Percentiles rank a stretch among this genome's conserved stretches.
Evolutionary conservation across 2,888 invertebrate species (phyloP).

Genomic region (Lasioglossum figueresi): DNA sequence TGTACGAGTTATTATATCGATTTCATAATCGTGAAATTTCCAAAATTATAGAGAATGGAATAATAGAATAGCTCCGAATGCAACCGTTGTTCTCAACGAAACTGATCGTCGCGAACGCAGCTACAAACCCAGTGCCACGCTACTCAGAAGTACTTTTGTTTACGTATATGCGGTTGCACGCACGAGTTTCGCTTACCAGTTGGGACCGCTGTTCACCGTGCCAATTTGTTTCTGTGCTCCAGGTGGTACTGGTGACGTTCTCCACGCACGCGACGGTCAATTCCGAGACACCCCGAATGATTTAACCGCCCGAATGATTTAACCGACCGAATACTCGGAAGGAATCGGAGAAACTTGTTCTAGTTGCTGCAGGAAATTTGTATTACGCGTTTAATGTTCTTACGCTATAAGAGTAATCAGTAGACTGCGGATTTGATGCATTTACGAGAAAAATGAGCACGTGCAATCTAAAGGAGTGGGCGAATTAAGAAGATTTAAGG

Average conservation of each 20-base stretch:
- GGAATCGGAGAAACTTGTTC: neutral
- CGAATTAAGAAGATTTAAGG: too few relatives aligned
- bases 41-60: too few relatives aligned
- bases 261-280: slow-evolving; percentile 5
- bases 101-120: slow-evolving; percentile 29
- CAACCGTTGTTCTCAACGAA: neutral
- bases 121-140: slow-evolving; percentile 40
- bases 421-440: too few relatives aligned
- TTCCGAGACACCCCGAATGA: neutral
- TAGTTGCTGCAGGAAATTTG: neutral
- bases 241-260: neutral
- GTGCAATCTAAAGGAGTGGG: too few relatives aligned
- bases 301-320: too few relatives aligned
- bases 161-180: slow-evolving; percentile 65
- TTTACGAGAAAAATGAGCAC: too few relatives aligned
- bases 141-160: slow-evolving; percentile 54
- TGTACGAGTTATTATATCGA: too few relatives aligned
- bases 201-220: slow-evolving; percentile 34
- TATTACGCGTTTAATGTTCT: too few relatives aligned
- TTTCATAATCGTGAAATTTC: too few relatives aligned
- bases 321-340: neutral
- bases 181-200: slow-evolving; percentile 53
- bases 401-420: too few relatives aligned
- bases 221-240: slow-evolving; percentile 24
- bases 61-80: too few relatives aligned